Evolutionary conservation across 23 tunicate species (phyloP), one percentile per base, ranked within the genome.

Genomic region (Clavelina lepadiformis): DNA sequence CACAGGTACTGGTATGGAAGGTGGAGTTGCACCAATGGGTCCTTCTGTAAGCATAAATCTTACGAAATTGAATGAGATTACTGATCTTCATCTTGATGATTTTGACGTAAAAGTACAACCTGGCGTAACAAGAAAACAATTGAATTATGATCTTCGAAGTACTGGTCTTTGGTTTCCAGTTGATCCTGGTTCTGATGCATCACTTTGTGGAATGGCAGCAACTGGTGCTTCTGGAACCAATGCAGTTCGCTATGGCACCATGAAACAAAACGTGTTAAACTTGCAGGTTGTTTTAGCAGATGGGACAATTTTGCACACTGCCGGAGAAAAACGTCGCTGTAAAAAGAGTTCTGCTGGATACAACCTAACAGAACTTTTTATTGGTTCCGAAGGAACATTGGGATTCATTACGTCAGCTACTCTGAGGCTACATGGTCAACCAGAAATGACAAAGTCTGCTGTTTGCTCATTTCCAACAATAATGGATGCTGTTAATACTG

Each of bases 161-260:
- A 74, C 88, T 5, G 99, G 99, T 22, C 49, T 94, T 1, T 86
- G 94, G 95, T 94, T 86, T 71, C 99, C 99, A 15, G 78, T 94
- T 54, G 99, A 94, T 66, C 99, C 99, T 56, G 99, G 99, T 31
- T 91, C 99, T 1, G 99, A 94, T 69, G 99, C 99, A n/a, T 86
- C 99, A 30, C 31, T 94, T 1, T 80, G 96, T 74, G 99, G 99
- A 15, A 94, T 94, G 99, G 83, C 78, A 1, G 94, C 99, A 8
- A 94, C 99, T 18, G 67, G 81, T 38, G 99, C 99, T 8, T 94
- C 99, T 32, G 99, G 99, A 29, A 82, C 92, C 2, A 91, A 89
- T 64, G 83, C 97, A 32, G 83, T 89, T n/a, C 60, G 89, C 28
- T 94, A 94, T 65, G 99, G 99, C 33, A 94, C 95, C 15, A 94